Evolutionary conservation across 2,113 vertebrate species (phyloP), one percentile per base, ranked within the genome.

Genomic region (Malurus elegans): DNA sequence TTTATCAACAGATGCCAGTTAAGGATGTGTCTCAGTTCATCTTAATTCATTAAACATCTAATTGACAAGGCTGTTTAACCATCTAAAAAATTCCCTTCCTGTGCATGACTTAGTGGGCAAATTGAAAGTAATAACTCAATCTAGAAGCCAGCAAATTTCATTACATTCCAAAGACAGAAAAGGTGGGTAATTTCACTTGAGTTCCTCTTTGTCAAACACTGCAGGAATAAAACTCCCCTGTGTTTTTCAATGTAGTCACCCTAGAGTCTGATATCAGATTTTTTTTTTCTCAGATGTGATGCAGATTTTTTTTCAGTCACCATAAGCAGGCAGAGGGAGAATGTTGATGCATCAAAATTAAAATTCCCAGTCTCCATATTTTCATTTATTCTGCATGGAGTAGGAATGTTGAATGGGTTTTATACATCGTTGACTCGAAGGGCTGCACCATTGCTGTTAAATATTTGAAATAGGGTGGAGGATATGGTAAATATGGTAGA

Each of bases 31-130:
- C 65, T 95, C 90, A 69, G 94, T 97, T 97, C 71, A 95, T 97
- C 92, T 96, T 93, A 97, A 97, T 97, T 97, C 95, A 97, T 97
- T 97, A 97, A 97, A 85, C 66, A 81, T 88, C 78, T 94, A 96
- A 97, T 90, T 96, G 97, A 96, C 94, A 92, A 92, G 71, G 69
- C 93, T 96, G 94, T 95, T 97, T 96, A 96, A 96, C 89, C 50
- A 50, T 74, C 94, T 94, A 97, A 97, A 97, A 97, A 96, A 93
- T 86, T 96, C 24, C 18, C 62, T 92, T 96, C 96, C 95, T 95
- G 90, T 95, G 93, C 95, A 92, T 87, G 88, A 36, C 10, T 93
- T 95, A 92, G 93, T 91, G 90, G 84, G 85, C 42, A 98, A 98
- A 98, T 97, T 97, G 95, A 93, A 97, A 95, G 66, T 96, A 97